phyloP scores from a whole-genome alignment of 2,888 invertebrate genomes.

The Drosophila austrosaltans region DNA sequence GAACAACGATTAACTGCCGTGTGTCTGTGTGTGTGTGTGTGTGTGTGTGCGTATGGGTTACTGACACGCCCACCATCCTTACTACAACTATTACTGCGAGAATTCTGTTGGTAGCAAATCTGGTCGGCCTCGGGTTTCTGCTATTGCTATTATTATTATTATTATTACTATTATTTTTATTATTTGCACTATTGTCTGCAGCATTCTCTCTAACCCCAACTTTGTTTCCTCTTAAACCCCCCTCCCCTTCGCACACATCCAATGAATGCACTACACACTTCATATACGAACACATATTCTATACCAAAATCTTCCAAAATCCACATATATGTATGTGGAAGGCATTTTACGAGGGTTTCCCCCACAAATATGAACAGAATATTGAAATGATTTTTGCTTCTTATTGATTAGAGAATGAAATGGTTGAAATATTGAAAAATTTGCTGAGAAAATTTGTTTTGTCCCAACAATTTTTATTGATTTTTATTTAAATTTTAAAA shows the following conservation, averaged over 20 bases:
- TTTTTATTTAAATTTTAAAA: too few species aligned
- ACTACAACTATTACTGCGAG: background rate
- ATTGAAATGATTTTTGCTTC: too few species aligned
- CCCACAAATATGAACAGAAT: background rate
- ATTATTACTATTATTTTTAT: constrained; percentile 48
- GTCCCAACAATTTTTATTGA: too few species aligned
- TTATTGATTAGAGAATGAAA: too few species aligned
- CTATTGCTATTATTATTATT: constrained; percentile 23
- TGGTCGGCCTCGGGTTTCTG: constrained; percentile 20
- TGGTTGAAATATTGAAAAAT: too few species aligned
- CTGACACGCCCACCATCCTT: constrained; percentile 29
- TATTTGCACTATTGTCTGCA: constrained; percentile 57
- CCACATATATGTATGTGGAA: constrained; percentile 35
- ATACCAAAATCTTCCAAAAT: constrained; percentile 33
- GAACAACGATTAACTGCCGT: constrained; percentile 43
- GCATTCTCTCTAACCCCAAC: constrained; percentile 20
- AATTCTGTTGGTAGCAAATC: constrained; percentile 4
- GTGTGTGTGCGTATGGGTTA: constrained; percentile 17
- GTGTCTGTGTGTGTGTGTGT: background rate
- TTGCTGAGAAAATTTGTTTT: too few species aligned
- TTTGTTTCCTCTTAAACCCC: constrained; percentile 40
- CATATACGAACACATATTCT: constrained; percentile 23
- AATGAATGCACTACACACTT: constrained; percentile 37
- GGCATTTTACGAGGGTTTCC: constrained; percentile 14
- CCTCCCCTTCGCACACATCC: constrained; percentile 32